Percentiles rank a stretch among this genome's conserved stretches.
Evolutionary conservation across 2,113 vertebrate genomes (phyloP).

Genomic region (Edolisoma coerulescens): DNA sequence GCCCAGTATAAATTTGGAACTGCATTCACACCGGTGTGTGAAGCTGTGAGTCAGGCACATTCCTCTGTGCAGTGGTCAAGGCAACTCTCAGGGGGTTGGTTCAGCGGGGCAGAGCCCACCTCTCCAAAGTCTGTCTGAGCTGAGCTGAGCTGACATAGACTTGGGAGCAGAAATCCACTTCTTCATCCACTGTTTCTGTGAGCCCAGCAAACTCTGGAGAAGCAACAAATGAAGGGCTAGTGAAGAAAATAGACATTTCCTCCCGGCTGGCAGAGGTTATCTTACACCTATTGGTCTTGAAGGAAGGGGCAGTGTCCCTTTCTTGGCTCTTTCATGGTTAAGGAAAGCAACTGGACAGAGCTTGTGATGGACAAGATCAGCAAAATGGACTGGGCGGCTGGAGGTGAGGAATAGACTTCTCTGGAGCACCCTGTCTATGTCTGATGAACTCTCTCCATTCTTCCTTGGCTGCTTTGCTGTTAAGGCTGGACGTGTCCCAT

Average conservation of each 20-base stretch:
- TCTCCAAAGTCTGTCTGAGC: neutral
- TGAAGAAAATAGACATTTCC: neutral
- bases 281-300: neutral
- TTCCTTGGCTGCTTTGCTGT: neutral
- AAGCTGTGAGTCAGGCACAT: slow-evolving; percentile 28
- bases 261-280: neutral
- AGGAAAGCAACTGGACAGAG: neutral
- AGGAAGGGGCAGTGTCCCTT: neutral
- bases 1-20: neutral
- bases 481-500: neutral
- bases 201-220: neutral
- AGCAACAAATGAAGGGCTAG: neutral
- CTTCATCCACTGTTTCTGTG: neutral
- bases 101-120: neutral
- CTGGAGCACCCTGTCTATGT: neutral
- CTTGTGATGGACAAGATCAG: neutral
- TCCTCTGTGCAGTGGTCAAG: neutral
- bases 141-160: neutral
- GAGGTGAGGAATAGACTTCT: slow-evolving; percentile 28
- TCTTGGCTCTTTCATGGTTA: neutral
- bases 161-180: neutral
- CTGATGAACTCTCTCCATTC: neutral
- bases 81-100: neutral
- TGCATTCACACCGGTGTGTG: neutral
- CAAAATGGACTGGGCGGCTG: neutral